Conservation (phyloP, 2,113 vertebrate genomes). For the Scatophagus argus region DNA sequence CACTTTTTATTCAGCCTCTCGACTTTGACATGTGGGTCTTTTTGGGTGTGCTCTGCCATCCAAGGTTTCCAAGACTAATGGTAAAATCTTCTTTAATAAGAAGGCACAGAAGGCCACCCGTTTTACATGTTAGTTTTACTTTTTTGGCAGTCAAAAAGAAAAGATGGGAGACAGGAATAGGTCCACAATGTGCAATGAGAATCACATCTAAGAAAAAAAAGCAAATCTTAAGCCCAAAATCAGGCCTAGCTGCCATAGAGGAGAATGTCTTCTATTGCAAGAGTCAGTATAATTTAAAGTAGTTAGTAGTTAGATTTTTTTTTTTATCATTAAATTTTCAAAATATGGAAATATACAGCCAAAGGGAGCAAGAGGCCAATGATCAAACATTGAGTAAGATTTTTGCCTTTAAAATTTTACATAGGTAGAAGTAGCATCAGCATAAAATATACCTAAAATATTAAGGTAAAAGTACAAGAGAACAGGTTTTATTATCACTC, state of each 20-base stretch:
- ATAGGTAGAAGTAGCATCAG: neutral
- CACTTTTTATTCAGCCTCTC: constrained; percentile 67
- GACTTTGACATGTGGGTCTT: constrained; percentile 58
- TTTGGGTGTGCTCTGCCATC: constrained; percentile 69
- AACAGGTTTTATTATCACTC: no score
- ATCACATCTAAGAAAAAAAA: neutral
- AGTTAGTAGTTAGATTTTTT: no score
- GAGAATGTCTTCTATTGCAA: neutral
- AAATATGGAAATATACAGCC: neutral
- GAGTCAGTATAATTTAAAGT: neutral
- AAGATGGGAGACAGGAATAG: constrained; percentile 25
- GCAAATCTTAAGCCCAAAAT: neutral
- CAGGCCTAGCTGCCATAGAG: neutral
- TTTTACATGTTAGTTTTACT: constrained; percentile 59
- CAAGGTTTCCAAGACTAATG: constrained; percentile 53
- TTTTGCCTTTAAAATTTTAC: neutral
- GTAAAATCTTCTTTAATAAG: constrained; percentile 69
- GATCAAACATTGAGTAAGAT: neutral
- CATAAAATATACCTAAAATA: neutral
- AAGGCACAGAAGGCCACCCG: constrained; percentile 66
- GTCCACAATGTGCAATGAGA: neutral
- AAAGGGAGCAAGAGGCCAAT: neutral
- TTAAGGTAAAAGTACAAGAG: neutral
- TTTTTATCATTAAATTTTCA: neutral
- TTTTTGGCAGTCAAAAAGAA: constrained; percentile 31